Conservation (phyloP, 2,113 vertebrate species). For the Pangasianodon gigas region DNA sequence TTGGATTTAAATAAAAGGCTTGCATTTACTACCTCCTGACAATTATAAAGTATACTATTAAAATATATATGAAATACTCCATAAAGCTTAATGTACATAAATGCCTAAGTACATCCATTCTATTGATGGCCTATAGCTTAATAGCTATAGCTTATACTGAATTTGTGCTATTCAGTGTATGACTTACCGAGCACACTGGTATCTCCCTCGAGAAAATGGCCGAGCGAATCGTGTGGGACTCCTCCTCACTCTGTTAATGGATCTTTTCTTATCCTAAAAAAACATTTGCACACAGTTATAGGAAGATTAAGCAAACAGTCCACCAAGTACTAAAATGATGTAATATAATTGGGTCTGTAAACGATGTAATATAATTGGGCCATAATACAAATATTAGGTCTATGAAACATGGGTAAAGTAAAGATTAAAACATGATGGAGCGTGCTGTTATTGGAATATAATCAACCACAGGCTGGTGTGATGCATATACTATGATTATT, state of each 20-base stretch:
- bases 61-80: not conserved
- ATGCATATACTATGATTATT: not conserved
- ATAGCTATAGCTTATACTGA: not conserved
- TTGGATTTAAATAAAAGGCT: not conserved
- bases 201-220: conserved; percentile 30
- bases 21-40: not conserved
- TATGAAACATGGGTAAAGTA: not conserved
- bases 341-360: not conserved
- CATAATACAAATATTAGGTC: not conserved
- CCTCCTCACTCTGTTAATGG: conserved; percentile 8
- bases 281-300: not conserved
- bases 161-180: not conserved
- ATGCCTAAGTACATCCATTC: not conserved
- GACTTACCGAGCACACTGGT: conserved; percentile 31
- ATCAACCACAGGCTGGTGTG: not conserved
- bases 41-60: not conserved
- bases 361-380: not conserved
- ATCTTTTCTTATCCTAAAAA: conserved; percentile 32
- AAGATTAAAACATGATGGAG: not conserved
- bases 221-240: conserved; percentile 17
- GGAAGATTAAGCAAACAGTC: not conserved
- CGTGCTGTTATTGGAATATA: not conserved
- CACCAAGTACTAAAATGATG: not conserved
- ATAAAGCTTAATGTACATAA: not conserved
- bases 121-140: not conserved